These are phyloP conservation scores for Leucopsar rothschildi DNA, from an alignment of 2,113 vertebrate species.

Conservation along the genomic window DNA sequence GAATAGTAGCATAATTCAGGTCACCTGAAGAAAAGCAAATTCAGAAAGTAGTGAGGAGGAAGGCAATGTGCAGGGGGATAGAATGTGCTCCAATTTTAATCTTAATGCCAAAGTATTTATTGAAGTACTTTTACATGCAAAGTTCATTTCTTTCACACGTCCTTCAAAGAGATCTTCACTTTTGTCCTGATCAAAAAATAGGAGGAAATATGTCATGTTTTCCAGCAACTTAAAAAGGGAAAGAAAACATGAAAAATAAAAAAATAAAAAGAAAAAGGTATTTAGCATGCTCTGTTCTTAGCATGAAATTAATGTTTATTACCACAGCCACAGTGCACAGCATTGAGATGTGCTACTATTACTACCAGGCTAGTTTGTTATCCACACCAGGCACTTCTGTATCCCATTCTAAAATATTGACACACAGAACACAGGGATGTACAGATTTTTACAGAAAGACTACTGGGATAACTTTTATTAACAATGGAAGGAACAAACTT, in stretches of 20 bases:
- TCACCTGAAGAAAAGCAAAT: background rate
- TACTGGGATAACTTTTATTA: background rate
- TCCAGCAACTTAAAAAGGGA: background rate
- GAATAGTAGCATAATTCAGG: background rate
- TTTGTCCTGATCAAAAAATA: background rate
- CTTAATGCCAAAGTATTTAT: background rate
- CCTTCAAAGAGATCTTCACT: background rate
- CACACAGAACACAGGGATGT: background rate
- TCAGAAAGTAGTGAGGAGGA: background rate
- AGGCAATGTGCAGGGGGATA: accelerated
- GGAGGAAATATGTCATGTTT: background rate
- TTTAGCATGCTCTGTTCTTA: background rate
- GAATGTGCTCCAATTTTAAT: background rate
- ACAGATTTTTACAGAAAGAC: background rate
- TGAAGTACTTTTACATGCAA: background rate
- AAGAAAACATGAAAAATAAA: background rate
- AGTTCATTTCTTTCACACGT: background rate
- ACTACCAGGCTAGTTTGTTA: background rate
- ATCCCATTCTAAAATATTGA: background rate
- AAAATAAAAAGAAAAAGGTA: background rate
- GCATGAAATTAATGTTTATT: background rate
- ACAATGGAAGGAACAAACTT: background rate
- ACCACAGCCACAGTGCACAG: background rate
- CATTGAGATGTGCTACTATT: background rate
- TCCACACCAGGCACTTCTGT: background rate